Conservation (phyloP, 2,888 invertebrate species). For the Gibbula magus region DNA sequence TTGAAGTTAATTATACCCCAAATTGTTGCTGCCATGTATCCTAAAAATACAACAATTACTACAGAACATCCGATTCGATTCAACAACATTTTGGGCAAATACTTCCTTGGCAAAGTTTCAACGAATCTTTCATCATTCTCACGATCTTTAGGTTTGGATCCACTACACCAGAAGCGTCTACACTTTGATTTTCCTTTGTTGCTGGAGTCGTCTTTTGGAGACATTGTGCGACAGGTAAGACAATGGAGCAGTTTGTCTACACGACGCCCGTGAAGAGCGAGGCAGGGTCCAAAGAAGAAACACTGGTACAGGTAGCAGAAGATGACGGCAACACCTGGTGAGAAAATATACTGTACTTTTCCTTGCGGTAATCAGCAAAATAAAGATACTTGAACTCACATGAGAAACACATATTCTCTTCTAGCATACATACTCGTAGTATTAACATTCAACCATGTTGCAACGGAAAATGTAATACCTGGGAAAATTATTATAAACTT, state of each 20-base stretch:
- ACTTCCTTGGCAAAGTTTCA: conserved; percentile 48
- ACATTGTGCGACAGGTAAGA: conserved; percentile 35
- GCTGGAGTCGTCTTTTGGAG: too few relatives aligned
- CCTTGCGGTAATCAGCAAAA: too few relatives aligned
- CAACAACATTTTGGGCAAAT: conserved; percentile 46
- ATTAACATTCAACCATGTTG: too few relatives aligned
- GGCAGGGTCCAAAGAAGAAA: conserved; percentile 58
- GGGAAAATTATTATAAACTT: too few relatives aligned
- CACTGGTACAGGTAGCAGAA: conserved; percentile 63
- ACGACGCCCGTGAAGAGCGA: conserved; percentile 56
- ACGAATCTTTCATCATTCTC: conserved; percentile 46
- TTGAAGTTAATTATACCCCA: conserved; percentile 55
- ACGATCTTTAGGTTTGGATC: too few relatives aligned
- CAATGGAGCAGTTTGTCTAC: conserved; percentile 46
- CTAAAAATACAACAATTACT: conserved; percentile 47
- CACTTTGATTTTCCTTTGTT: too few relatives aligned
- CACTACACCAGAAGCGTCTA: too few relatives aligned
- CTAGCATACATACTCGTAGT: too few relatives aligned
- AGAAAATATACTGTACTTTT: not conserved
- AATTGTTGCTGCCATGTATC: conserved; percentile 51
- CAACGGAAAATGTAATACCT: too few relatives aligned
- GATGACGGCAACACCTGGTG: conserved; percentile 60
- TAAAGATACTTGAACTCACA: too few relatives aligned
- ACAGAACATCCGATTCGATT: conserved; percentile 41
- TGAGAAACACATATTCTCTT: too few relatives aligned